Conservation (phyloP, 2,888 invertebrate genomes). For the Synanthedon myopaeformis region DNA sequence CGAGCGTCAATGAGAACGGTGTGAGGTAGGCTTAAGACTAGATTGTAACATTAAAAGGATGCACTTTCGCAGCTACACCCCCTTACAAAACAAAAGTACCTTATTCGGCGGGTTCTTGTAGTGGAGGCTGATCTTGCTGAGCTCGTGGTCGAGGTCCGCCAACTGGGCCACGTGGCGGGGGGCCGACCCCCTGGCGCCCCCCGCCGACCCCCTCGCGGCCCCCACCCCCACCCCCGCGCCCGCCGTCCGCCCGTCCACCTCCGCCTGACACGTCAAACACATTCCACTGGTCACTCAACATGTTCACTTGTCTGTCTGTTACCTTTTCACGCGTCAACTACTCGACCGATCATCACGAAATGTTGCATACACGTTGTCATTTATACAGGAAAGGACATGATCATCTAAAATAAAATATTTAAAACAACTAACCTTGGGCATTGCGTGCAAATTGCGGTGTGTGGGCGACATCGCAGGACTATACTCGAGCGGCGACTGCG, state of each 20-base stretch:
- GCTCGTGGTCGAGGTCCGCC: conserved; percentile 71
- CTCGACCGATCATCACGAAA: too few relatives aligned
- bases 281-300: too few relatives aligned
- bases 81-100: conserved; percentile 19
- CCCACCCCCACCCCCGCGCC: conserved; percentile 6
- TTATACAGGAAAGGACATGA: too few relatives aligned
- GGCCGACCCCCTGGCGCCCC: conserved; percentile 17
- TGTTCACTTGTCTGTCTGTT: too few relatives aligned
- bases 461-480: conserved; percentile 62
- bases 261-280: too few relatives aligned
- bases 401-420: too few relatives aligned
- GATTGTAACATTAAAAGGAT: too few relatives aligned
- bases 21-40: too few relatives aligned
- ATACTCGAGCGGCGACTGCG: conserved; percentile 67
- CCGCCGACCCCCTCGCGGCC: conserved; percentile 6
- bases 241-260: not conserved
- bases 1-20: too few relatives aligned
- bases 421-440: conserved; percentile 18
- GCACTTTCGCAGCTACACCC: not conserved
- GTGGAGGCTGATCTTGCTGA: conserved; percentile 71
- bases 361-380: too few relatives aligned
- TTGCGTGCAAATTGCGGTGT: conserved; percentile 33
- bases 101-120: conserved; percentile 52
- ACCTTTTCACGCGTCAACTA: too few relatives aligned
- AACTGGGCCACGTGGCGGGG: conserved; percentile 60